Base-by-base conservation (phyloP, 2,888 invertebrate genomes). In the Scaeva pyrastri region DNA sequence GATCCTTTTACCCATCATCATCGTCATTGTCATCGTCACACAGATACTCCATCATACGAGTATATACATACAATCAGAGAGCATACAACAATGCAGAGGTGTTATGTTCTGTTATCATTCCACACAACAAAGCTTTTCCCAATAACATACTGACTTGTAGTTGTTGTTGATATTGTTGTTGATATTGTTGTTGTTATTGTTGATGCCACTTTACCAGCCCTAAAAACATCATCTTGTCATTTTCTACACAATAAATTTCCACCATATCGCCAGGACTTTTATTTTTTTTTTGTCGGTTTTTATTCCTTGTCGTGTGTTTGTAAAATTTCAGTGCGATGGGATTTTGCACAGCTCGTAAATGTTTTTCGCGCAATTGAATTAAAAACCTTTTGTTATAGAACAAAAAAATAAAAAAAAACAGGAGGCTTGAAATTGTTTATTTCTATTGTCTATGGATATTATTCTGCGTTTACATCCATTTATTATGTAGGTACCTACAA, bases 321-420 rank as follows among this genome's bases (percentile, higher is more conserved):
- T n/a, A 60, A 36, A 60, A 36, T 12, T 58, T 12, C 16, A 39
- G 7, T 39, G 31, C 31, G 36, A 58, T 45, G 26, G 58, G 43
- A 68, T 81, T 85, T 75, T 39, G 21, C 19, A 80, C 80, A 85
- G 85, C 70, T 82, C 86, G 86, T 86, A 86, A 86, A 86, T 82
- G 74, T 82, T 86, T 82, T 86, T 77, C 82, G 73, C 82, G 71
- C 86, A 86, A 82, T 86, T 86, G 86, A 82, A 86, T 77, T 78
- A 72, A 66, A 55, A 86, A 70, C 73, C 50, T 68, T 62, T 85
- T 81, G 80, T 84, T 71, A 60, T 52, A 50, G 19, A 52, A 23
- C 19, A 14, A 21, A 23, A 43, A 43, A 31, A 7, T 8, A 31
- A n/a, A 39, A 43, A 41, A 7, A 31, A 16, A 43, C 21, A 12